Conservation (phyloP, 2,113 vertebrate genomes). For the Triplophysa siluroides region DNA sequence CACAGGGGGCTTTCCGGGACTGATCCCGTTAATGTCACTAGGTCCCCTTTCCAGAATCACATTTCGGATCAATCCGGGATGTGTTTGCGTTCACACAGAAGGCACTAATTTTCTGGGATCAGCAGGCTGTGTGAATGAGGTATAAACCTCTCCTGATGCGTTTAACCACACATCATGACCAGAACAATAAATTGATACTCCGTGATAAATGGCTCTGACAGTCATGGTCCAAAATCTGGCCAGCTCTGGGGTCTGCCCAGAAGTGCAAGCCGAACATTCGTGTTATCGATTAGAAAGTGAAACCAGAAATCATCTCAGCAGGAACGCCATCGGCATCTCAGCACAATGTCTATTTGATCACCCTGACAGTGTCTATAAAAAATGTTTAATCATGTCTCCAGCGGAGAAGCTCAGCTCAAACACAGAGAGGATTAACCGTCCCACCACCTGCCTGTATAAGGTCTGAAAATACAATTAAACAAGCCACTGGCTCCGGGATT, state of each 20-base stretch:
- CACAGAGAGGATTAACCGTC: constrained; percentile 65
- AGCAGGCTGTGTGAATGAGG: no score
- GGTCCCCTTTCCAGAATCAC: no score
- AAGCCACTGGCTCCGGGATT: constrained; percentile 12
- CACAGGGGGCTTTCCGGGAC: no score
- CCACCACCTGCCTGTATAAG: constrained; percentile 58
- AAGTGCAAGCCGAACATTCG: constrained; percentile 25
- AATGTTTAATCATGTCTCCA: constrained; percentile 55
- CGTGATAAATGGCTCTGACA: neutral
- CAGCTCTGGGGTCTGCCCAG: neutral
- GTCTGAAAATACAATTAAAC: constrained; percentile 57
- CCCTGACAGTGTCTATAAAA: constrained; percentile 57
- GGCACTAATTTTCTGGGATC: no score
- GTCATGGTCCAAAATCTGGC: neutral
- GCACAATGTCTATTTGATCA: constrained; percentile 53
- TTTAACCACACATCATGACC: neutral
- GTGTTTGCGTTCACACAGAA: no score
- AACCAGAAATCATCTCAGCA: constrained; percentile 40
- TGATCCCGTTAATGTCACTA: no score
- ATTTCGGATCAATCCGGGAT: no score
- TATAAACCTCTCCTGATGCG: neutral
- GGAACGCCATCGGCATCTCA: constrained; percentile 42
- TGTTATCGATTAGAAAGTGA: constrained; percentile 40
- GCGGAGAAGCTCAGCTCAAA: constrained; percentile 55
- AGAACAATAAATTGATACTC: neutral